Percentiles rank a stretch among this genome's conserved stretches.
Conservation (phyloP, 2,888 invertebrate species). For the Spisula solida region DNA sequence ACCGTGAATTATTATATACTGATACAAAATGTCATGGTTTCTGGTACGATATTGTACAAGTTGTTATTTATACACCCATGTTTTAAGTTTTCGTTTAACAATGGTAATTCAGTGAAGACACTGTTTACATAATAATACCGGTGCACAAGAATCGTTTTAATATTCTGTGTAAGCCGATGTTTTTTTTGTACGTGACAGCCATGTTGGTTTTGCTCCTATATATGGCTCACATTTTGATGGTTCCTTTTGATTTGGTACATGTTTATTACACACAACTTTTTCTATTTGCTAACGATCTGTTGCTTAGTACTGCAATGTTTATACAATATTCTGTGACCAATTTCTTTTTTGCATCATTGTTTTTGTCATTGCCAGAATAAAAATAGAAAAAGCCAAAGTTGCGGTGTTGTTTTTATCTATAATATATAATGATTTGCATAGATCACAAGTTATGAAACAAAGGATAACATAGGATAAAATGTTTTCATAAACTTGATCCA, state of each 20-base stretch:
- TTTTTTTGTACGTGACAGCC: not conserved
- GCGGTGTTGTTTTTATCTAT: not conserved
- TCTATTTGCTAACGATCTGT: slow-evolving; percentile 28
- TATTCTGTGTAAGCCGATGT: not conserved
- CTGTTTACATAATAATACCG: not conserved
- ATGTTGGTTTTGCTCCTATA: not conserved
- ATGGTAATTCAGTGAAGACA: not conserved
- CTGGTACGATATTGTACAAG: not conserved
- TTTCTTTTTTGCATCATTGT: slow-evolving; percentile 67
- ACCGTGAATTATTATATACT: not conserved
- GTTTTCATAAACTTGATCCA: no score
- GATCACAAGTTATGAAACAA: no score
- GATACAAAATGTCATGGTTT: not conserved
- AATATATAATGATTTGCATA: no score
- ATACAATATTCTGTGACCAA: slow-evolving; percentile 62
- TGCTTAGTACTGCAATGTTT: slow-evolving; percentile 66
- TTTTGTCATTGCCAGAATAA: slow-evolving; percentile 73
- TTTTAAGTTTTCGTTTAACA: not conserved
- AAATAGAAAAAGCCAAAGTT: slow-evolving; percentile 62
- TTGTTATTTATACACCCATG: not conserved
- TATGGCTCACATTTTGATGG: not conserved
- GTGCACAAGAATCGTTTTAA: not conserved
- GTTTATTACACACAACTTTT: slow-evolving; percentile 4
- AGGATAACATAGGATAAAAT: no score
- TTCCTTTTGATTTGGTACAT: not conserved